Evolutionary conservation across 1,140 invertebrate species (phyloP), one percentile per base, ranked within the genome.

Genomic region (Marisa cornuarietis): DNA sequence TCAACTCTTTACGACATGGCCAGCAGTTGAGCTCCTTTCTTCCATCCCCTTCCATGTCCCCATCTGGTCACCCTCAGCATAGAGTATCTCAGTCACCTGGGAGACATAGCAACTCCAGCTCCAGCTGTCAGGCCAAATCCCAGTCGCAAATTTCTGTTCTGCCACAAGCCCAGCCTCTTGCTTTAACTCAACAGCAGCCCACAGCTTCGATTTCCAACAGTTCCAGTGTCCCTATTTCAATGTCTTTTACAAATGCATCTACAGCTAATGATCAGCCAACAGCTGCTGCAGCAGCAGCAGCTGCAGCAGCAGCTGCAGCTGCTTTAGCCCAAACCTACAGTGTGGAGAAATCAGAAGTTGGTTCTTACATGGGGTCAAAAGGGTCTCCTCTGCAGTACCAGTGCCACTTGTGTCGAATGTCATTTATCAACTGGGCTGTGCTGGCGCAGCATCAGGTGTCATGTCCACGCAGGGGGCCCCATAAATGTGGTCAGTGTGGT

Each of bases 341-440:
- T n/a, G 42, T 77, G 11, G 76, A 77, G 63, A 31, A 66, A 51
- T 77, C 76, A 0, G 49, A 68, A 51, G 51, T 69, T 42, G 76
- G 76, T n/a, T 65, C 62, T 51, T 54, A 68, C 63, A 77, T 68
- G 65, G 76, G 65, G 5, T 31, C 31, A 5, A 62, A 51, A 51
- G 76, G 76, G 42, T 26, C 61, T 14, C 16, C 31, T 10, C 22
- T 68, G 16, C 63, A 68, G 65, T 65, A 68, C 76, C 76, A 77
- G 76, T 77, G 76, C 65, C 63, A 77, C 63, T 22, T 77, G 63
- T 77, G 76, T 42, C 76, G 65, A 63, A 77, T 77, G 76, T 65
- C 76, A n/a, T 77, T 77, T 49, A 65, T 77, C 76, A 77, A 63
- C 76, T 77, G 76, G 76, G 63, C 63, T 18, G 31, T 77, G 63